These are phyloP conservation scores for Protomyctophum bolini DNA, from an alignment of 2,113 vertebrate species.

Conservation along the genomic window DNA sequence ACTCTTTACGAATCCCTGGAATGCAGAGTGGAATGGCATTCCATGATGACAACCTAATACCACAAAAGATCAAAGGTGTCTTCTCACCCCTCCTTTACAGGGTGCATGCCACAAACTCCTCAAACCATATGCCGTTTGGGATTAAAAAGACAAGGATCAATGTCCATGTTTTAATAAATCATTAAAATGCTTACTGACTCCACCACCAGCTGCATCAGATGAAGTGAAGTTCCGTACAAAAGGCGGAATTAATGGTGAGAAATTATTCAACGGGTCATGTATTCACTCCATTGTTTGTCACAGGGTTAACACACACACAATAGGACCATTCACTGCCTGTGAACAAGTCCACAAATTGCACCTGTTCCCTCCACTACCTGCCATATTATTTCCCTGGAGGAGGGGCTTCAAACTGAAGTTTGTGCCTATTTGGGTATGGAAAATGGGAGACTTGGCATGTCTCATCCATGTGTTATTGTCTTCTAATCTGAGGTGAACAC, in stretches of 20 bases:
- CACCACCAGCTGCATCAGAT: background rate
- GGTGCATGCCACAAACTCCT: background rate
- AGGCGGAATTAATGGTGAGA: background rate
- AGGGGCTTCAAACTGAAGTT: constrained; percentile 33
- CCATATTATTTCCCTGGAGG: constrained; percentile 51
- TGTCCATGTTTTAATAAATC: background rate
- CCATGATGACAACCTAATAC: constrained; percentile 8
- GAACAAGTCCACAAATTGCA: constrained; percentile 55
- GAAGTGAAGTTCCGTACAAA: background rate
- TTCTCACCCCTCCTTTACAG: constrained; percentile 5
- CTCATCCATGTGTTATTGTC: constrained; percentile 8
- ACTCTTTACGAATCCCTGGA: constrained; percentile 28
- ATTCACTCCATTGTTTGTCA: constrained; percentile 22
- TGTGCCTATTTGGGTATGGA: constrained; percentile 28
- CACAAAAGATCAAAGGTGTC: constrained; percentile 3
- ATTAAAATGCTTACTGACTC: background rate
- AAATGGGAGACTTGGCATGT: constrained; percentile 19
- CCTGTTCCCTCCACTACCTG: constrained; percentile 61
- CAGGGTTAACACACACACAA: constrained; percentile 45
- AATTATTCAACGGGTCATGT: constrained; percentile 39
- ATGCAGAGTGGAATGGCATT: constrained; percentile 9
- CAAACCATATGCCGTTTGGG: background rate
- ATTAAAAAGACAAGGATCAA: background rate
- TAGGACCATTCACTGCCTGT: constrained; percentile 58
- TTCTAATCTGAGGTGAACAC: constrained; percentile 9